phyloP scores from a whole-genome alignment of 2,113 vertebrate species.

The Thoracochromis brauschi region DNA sequence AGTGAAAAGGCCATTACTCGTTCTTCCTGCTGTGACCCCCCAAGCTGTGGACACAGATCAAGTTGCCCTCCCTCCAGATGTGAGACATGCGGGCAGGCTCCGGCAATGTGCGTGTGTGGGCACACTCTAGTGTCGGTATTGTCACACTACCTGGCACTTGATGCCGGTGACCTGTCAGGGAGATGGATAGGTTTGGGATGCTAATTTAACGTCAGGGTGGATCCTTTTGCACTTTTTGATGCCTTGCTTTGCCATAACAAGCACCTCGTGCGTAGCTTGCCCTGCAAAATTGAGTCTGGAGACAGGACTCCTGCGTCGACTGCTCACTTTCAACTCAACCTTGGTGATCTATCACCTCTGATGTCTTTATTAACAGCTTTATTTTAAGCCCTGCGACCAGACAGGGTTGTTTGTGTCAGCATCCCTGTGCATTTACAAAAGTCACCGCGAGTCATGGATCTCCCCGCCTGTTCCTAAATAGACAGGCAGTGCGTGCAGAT shows the following conservation, averaged over 20 bases:
- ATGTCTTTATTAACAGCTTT: conserved; percentile 55
- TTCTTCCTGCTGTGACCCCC: conserved; percentile 44
- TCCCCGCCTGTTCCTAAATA: background rate
- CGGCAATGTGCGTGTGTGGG: conserved; percentile 14
- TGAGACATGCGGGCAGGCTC: conserved; percentile 28
- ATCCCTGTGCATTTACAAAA: background rate
- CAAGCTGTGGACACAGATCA: conserved; percentile 50
- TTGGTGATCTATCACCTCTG: background rate
- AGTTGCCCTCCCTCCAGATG: conserved; percentile 68
- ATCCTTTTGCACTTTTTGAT: conserved; percentile 43
- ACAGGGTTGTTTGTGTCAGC: conserved; percentile 7
- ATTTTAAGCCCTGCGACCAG: conserved; percentile 40
- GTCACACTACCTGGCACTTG: conserved; percentile 66
- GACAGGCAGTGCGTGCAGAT: background rate
- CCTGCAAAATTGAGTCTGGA: background rate
- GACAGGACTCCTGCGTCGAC: background rate
- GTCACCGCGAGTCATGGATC: background rate
- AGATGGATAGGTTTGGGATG: conserved; percentile 62
- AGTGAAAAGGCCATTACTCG: conserved; percentile 54
- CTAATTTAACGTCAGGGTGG: conserved; percentile 48
- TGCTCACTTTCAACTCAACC: background rate
- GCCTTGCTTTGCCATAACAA: conserved; percentile 26
- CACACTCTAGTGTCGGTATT: conserved; percentile 58
- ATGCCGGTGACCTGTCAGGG: conserved; percentile 67
- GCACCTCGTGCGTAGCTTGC: background rate